Evolutionary conservation across 2,113 vertebrate genomes (phyloP), one percentile per base, ranked within the genome.

Genomic region (Heliornis fulica): DNA sequence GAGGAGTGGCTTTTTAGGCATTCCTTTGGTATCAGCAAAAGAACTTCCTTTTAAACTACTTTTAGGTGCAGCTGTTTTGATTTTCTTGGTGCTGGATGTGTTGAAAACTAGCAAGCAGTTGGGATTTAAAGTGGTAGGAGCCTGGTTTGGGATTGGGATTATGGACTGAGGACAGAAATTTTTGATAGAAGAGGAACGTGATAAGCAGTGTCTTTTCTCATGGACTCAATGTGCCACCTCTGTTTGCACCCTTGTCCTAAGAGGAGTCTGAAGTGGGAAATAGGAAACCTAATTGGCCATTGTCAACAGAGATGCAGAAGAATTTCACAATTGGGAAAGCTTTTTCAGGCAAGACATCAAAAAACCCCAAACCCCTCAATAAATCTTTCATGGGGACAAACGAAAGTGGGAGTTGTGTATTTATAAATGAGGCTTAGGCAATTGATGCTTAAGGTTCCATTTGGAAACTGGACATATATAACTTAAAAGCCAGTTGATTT

Each of bases 1-100:
- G 91, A 85, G 94, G 95, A 95, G 95, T 95, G 96, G 96, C 95
- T 94, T 85, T 85, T 63, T 1, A 8, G 81, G 38, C 94, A 92
- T 95, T 96, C 94, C 87, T 97, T 96, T 80, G 53, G 66, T 91
- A 93, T 85, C 96, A 79, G 84, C 88, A 31, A 1, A 53, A 50
- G 40, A 91, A 65, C 84, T 96, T 87, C 90, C 81, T 56, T 70
- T 51, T 23, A 7, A 32, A 38, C 46, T 72, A 4, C 54, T 77
- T 41, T 3, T 76, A 78, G 92, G 69, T 84, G 84, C 81, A 96
- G 90, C 83, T 86, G 61, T 75, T 80, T 48, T 10, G 5, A 9
- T n/a, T 72, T 88, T 70, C 60, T 53, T 61, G 78, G 20, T 66
- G 28, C 46, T 57, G 9, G 9, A 5, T 16, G 6, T 46, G 31